phyloP scores from a whole-genome alignment of 1,140 invertebrate species.

The Eumaeus atala region DNA sequence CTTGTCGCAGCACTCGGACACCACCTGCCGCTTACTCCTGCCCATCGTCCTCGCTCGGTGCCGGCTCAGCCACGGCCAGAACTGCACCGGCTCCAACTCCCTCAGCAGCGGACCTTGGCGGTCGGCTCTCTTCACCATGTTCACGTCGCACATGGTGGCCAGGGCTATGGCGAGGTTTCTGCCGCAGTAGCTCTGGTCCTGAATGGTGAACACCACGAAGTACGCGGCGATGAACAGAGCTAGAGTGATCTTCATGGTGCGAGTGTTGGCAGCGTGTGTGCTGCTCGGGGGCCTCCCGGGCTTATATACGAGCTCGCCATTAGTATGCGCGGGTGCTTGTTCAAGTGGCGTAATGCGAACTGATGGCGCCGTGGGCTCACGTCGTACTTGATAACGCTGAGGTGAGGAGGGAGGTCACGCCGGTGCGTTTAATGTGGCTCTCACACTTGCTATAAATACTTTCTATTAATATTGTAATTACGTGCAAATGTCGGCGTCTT shows the following conservation, averaged over 20 bases:
- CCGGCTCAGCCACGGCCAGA: constrained; percentile 1
- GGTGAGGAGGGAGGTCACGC: too few relatives aligned
- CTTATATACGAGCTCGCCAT: too few relatives aligned
- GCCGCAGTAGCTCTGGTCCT: constrained; percentile 28
- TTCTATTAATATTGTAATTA: too few relatives aligned
- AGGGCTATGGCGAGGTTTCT: constrained; percentile 23
- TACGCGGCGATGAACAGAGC: constrained; percentile 8
- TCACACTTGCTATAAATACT: too few relatives aligned
- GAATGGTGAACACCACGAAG: constrained; percentile 14
- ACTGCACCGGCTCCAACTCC: neutral
- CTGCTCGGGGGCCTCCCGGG: too few relatives aligned
- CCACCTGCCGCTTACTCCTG: constrained; percentile 28
- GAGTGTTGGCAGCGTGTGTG: too few relatives aligned
- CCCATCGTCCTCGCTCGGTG: neutral
- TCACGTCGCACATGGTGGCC: constrained; percentile 22
- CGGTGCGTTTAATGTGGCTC: too few relatives aligned
- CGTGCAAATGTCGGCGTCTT: too few relatives aligned
- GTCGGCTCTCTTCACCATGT: constrained; percentile 18
- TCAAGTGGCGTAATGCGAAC: too few relatives aligned
- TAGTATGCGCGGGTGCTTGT: too few relatives aligned
- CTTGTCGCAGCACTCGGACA: constrained; percentile 36
- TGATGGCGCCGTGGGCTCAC: too few relatives aligned
- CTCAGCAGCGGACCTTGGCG: neutral
- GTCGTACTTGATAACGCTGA: too few relatives aligned
- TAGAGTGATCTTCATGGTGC: constrained; percentile 5